Percentiles rank a stretch among this genome's conserved stretches.
phyloP scores from a whole-genome alignment of 35 echinoderm and acorn worm species.

The Apostichopus parvimensis region DNA sequence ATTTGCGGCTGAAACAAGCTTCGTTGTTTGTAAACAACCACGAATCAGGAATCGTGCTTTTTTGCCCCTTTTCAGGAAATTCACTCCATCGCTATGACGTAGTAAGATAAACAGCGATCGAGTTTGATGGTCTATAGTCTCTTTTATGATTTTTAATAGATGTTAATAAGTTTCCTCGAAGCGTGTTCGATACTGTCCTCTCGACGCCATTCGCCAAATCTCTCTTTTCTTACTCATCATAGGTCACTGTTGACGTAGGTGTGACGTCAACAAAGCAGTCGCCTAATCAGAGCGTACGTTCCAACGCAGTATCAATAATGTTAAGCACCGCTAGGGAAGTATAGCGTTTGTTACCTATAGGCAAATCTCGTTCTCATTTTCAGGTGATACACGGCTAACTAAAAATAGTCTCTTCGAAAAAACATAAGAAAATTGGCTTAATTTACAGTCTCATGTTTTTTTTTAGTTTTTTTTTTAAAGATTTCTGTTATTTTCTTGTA shows the following conservation, averaged over 20 bases:
- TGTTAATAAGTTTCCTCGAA: constrained; percentile 23
- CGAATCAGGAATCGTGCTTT: background rate
- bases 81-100: constrained; percentile 30
- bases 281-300: constrained; percentile 13
- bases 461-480: background rate
- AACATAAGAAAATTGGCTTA: background rate
- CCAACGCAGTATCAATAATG: constrained; percentile 28
- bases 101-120: constrained; percentile 18
- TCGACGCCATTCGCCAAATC: background rate
- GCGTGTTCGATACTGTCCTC: background rate
- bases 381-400: background rate
- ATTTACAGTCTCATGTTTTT: background rate
- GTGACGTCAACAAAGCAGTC: constrained; percentile 24
- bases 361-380: background rate
- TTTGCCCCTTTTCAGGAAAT: constrained; percentile 25
- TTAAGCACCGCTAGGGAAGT: background rate
- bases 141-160: constrained; percentile 43
- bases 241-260: constrained; percentile 31
- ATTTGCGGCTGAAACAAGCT: too few relatives aligned
- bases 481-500: too few relatives aligned
- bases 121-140: constrained; percentile 8
- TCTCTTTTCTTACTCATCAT: background rate
- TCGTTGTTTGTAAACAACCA: constrained; percentile 9
- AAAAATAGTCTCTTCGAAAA: background rate
- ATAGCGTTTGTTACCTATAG: background rate